phyloP scores from a whole-genome alignment of 1,140 invertebrate species.

The Alviniconcha marisindica region DNA sequence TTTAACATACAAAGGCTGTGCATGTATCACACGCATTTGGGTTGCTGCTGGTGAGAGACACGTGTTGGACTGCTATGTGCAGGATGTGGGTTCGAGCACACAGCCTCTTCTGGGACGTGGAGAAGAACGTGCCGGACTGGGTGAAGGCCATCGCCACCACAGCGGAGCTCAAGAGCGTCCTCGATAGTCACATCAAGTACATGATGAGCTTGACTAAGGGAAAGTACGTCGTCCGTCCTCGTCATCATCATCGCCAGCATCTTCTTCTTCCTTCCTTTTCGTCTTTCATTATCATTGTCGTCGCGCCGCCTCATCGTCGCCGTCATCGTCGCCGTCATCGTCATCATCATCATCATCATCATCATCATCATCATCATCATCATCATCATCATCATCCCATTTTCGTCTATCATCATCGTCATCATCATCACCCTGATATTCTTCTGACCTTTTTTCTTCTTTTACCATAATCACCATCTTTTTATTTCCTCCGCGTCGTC shows the following conservation, averaged over 20 bases:
- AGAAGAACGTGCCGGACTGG: conserved; percentile 20
- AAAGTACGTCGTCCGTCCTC: conserved; percentile 8
- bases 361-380: background rate
- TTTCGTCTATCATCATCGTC: no score
- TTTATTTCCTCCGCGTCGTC: no score
- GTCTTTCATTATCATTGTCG: background rate
- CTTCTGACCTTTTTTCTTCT: no score
- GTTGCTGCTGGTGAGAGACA: no score
- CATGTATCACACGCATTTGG: no score
- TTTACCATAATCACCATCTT: no score
- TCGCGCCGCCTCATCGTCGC: background rate
- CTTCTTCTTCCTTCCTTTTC: background rate
- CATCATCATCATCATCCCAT: background rate
- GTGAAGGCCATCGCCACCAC: background rate
- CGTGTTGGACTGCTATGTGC: no score
- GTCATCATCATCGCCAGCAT: background rate
- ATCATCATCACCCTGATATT: no score
- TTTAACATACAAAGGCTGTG: conserved; percentile 3
- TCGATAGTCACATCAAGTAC: conserved; percentile 7
- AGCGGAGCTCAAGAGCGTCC: conserved; percentile 1
- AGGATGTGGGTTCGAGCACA: conserved; percentile 23
- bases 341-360: background rate
- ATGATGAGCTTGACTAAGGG: conserved; percentile 8
- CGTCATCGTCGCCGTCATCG: background rate
- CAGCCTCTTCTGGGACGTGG: conserved; percentile 34